Conservation (phyloP, 2,888 invertebrate genomes). For the Ceriagrion tenellum region DNA sequence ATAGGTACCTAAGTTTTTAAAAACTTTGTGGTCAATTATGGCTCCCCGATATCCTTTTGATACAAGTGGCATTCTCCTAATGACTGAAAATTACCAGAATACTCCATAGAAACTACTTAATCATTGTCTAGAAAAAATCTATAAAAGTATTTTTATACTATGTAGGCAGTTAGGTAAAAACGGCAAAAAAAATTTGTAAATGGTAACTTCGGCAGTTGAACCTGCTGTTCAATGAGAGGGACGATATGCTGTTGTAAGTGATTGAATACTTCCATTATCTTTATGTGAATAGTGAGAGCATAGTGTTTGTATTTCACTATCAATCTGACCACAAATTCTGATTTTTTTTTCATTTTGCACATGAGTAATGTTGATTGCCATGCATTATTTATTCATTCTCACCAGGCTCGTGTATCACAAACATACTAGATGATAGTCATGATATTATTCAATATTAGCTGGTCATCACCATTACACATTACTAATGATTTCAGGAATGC, state of each 20-base stretch:
- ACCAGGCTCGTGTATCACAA: not conserved
- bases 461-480: not conserved
- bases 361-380: not conserved
- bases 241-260: not conserved
- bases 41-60: too few species aligned
- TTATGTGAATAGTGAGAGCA: not conserved
- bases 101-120: too few species aligned
- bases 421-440: not conserved
- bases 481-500: not conserved
- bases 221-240: not conserved
- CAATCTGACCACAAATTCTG: not conserved
- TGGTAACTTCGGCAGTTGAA: too few species aligned
- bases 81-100: too few species aligned
- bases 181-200: too few species aligned
- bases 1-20: too few species aligned
- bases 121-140: too few species aligned
- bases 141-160: too few species aligned
- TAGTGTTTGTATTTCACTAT: not conserved
- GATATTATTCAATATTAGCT: not conserved
- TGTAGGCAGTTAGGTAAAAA: too few species aligned
- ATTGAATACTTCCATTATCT: not conserved
- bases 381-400: not conserved
- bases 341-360: not conserved
- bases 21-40: too few species aligned
- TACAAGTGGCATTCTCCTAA: too few species aligned